Evolutionary conservation across 2,888 invertebrate genomes (phyloP).

Genomic region (Leucania comma): DNA sequence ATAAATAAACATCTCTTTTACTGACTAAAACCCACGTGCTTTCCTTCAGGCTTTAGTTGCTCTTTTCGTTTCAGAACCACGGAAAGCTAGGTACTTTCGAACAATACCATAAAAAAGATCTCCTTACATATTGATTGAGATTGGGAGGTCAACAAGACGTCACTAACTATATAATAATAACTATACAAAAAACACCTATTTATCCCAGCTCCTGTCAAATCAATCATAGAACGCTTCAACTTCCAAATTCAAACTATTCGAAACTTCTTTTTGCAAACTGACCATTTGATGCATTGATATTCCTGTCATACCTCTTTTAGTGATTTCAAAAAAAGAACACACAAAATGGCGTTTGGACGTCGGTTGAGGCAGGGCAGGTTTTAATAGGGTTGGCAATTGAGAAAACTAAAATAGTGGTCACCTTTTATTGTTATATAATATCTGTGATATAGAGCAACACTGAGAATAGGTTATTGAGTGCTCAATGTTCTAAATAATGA

Average conservation of each 20-base stretch:
- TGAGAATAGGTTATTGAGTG: neutral
- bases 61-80: too few species aligned
- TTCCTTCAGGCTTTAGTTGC: too few species aligned
- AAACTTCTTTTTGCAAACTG: conserved; percentile 34
- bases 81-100: too few species aligned
- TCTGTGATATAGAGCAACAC: neutral
- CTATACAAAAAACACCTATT: neutral
- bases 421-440: neutral
- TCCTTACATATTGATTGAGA: too few species aligned
- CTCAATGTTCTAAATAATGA: neutral
- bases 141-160: too few species aligned
- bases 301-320: conserved; percentile 55
- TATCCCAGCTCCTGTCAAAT: neutral
- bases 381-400: conserved; percentile 27
- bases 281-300: conserved; percentile 47
- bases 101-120: too few species aligned
- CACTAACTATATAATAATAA: neutral
- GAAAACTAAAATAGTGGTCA: neutral
- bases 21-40: too few species aligned
- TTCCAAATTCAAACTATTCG: conserved; percentile 29
- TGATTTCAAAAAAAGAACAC: conserved; percentile 60
- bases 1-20: too few species aligned
- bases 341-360: conserved; percentile 40
- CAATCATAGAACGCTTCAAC: conserved; percentile 18
- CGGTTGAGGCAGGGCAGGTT: conserved; percentile 82